Base-by-base conservation (phyloP, 2,113 vertebrate genomes). In the Ornithorhynchus anatinus region DNA sequence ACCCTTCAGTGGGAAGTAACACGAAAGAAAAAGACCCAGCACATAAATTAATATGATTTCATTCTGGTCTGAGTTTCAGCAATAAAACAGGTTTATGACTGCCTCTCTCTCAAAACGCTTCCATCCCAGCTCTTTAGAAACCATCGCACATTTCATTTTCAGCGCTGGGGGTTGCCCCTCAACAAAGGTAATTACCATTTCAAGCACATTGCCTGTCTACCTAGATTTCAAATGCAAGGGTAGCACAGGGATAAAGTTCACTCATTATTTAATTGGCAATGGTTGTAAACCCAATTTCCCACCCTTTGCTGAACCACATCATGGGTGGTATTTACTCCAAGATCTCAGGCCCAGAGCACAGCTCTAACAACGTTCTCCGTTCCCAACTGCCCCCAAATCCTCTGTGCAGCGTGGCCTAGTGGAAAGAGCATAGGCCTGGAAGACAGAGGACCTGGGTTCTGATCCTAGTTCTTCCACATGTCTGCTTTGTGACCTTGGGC, bases 161-260 rank as follows among this genome's bases (percentile, higher is more conserved):
- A 63, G 70, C 77, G 77, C 71, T 84, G 87, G 87, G 76, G 84
- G 68, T 72, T 83, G 75, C 59, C 75, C 72, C 82, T 76, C 59
- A 82, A 75, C 78, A 82, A 80, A 53, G 53, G 77, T 72, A 85
- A 89, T 89, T 85, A 83, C 77, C 76, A 77, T 73, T 86, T 86
- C 54, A 85, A 87, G 64, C 75, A 47, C 75, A 57, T 81, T 80
- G 88, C 79, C 84, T 61, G 71, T 31, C 48, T 84, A 52, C 72
- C 66, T 62, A 81, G 64, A 72, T 81, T 84, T 90, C 68, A 59
- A 74, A 69, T 77, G 61, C 79, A 64, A 70, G 81, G 84, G 53
- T 29, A 63, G 61, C 20, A 66, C 69, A 80, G 74, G 72, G 77
- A 57, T 76, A 54, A 75, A 75, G 58, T 88, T 65, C 62, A 75